These are phyloP conservation scores for Plectropomus leopardus DNA, from an alignment of 2,113 vertebrate genomes.

Conservation along the genomic window DNA sequence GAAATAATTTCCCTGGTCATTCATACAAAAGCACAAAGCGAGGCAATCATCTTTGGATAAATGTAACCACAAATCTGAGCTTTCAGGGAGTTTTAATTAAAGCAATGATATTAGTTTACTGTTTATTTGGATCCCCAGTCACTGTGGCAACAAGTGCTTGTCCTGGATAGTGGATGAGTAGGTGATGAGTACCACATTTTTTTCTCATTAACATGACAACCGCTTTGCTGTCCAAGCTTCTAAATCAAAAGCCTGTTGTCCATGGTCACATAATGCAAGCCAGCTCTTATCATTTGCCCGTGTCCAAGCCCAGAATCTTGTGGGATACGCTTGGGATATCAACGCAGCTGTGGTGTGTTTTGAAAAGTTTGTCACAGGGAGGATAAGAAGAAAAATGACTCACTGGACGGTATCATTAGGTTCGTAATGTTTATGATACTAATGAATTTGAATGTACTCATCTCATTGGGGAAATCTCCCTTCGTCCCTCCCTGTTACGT, in stretches of 20 bases:
- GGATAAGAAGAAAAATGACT: not conserved
- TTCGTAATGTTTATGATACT: not conserved
- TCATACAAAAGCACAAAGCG: not conserved
- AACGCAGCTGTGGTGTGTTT: conserved; percentile 22
- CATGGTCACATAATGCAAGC: not conserved
- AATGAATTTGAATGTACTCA: conserved; percentile 9
- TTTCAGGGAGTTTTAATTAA: not conserved
- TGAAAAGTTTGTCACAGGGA: not conserved
- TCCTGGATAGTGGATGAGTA: not conserved
- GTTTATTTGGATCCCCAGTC: not conserved
- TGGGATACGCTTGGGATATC: not conserved
- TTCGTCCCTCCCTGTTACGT: not conserved
- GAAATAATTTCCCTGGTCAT: not conserved
- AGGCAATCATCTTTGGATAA: not conserved
- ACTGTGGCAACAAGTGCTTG: not conserved
- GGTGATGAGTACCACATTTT: not conserved
- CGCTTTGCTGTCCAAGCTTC: not conserved
- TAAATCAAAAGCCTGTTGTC: not conserved
- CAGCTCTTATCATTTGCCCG: not conserved
- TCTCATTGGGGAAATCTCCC: not conserved
- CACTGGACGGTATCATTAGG: not conserved
- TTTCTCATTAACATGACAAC: not conserved
- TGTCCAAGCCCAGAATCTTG: not conserved
- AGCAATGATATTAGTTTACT: not conserved
- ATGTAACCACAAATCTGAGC: not conserved